Base-by-base conservation (phyloP, 2,113 vertebrate genomes). In the Cyphomyrus plagiostoma region DNA sequence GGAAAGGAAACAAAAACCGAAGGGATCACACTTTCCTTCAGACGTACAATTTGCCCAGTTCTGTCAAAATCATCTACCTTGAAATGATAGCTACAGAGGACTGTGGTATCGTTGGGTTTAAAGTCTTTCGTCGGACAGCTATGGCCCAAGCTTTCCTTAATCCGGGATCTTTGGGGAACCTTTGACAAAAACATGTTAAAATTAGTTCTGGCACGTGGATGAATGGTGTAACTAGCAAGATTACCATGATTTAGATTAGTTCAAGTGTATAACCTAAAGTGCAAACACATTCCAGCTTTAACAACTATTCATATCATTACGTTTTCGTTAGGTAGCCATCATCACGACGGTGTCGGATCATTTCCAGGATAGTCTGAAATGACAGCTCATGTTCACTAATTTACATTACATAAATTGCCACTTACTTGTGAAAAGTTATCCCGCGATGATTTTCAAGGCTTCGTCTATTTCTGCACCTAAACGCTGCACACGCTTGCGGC, bases 11-110 rank as follows among this genome's bases (percentile, higher is more conserved):
- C 48, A 80, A 50, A 82, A 82, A 80, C 49, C 39, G 46, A 83
- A 89, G 88, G 88, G 74, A 89, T 89, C 88, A 82, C 88, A 83
- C 74, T 52, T 53, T 80, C 74, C 70, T 56, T 89, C 49, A 89
- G 66, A 89, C 30, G 74, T 74, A 80, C 88, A 89, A 30, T 30
- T 70, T 70, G 10, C 62, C 62, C 62, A 11, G 62, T 70, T 30
- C 62, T 30, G 62, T 26, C 62, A 70, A 70, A 70, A 70, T 70
- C 9, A 26, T 70, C 62, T 30, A 3, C 62, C 26, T 70, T 70
- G 62, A 70, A 70, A 70, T 70, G 62, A 70, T 11, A 30, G 62
- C 62, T 70, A 70, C 62, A 70, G 62, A 70, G 62, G 30, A 70
- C 62, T 70, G 62, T 70, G 62, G n/a, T 70, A 70, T 70, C 26